phyloP scores from a whole-genome alignment of 2,797 vertebrate species.

The Sphenodon punctatus region DNA sequence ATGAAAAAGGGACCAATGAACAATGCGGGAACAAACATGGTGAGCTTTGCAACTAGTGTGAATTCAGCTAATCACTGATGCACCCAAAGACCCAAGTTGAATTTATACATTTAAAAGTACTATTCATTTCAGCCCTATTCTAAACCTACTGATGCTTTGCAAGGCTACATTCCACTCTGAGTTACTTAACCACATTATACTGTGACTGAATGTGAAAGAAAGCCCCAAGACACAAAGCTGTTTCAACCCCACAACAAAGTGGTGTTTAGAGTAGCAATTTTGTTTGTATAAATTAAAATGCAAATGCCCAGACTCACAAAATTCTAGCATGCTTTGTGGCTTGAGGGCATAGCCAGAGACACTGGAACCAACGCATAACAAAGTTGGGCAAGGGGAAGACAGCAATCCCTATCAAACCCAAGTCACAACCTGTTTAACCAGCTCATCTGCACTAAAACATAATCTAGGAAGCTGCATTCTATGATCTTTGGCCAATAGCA shows the following conservation, averaged over 20 bases:
- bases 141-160: neutral
- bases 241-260: slow-evolving; percentile 9
- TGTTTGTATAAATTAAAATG: neutral
- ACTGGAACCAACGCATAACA: neutral
- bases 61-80: no score
- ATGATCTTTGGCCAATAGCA: neutral
- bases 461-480: neutral
- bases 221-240: neutral
- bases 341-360: neutral
- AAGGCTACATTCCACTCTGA: neutral
- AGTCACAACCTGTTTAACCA: slow-evolving; percentile 40
- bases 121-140: no score
- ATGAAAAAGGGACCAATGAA: no score
- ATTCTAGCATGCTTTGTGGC: neutral
- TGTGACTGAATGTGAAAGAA: rapidly evolving
- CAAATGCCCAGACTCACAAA: slow-evolving; percentile 9
- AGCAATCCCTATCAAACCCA: neutral
- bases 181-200: neutral
- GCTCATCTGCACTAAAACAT: neutral
- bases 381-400: neutral
- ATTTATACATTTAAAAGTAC: no score
- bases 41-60: no score
- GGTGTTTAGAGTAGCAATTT: neutral
- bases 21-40: no score
- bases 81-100: no score